Base-by-base conservation (phyloP, 2,888 invertebrate genomes). In the Merodon equestris region DNA sequence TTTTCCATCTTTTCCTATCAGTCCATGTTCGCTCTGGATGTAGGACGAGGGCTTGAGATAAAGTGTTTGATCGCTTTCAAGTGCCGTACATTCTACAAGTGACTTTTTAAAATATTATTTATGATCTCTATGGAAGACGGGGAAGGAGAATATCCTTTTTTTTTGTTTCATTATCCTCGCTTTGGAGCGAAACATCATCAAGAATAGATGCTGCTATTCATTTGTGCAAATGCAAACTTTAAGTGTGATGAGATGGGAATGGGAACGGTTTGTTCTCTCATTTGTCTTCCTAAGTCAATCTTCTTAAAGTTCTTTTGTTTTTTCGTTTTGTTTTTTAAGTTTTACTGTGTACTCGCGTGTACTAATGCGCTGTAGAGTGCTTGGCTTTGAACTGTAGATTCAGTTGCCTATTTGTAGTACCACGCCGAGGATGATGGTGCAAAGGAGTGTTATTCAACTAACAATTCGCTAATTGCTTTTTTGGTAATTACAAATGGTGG, bases 61-160 rank as follows among this genome's bases (percentile, higher is more conserved):
- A 58, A 76, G 76, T 67, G 51, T 77, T 77, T 76, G 76, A 76
- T 66, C 47, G 58, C 54, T 56, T 44, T 56, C 3, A 45, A 71
- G 64, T 66, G 34, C 56, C 54, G 60, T 47, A 67, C 61, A 57
- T 67, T 67, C 66, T 72, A 76, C 76, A 76, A 76, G 73, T 73
- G 72, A 77, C 76, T 72, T 27, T 27, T 72, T 61, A 72, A 77
- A 77, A 67, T 67, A 77, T 72, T 72, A 72, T 72, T 67, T 72
- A 66, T 71, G 42, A 66, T 72, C 45, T 48, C 48, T 51, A 34
- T 51, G 17, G 47, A 54, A 54, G 54, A 42, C 19, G 50, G 17
- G 45, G 53, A 3, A 58, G 27, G 12, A 27, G 7, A 27, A 7
- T 27, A 27, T 27, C 38, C 40, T 15, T 40, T 18, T 36, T 18